These are phyloP conservation scores for Brachionus sp. DNA, from an alignment of 1,140 invertebrate genomes.

Conservation along the genomic window DNA sequence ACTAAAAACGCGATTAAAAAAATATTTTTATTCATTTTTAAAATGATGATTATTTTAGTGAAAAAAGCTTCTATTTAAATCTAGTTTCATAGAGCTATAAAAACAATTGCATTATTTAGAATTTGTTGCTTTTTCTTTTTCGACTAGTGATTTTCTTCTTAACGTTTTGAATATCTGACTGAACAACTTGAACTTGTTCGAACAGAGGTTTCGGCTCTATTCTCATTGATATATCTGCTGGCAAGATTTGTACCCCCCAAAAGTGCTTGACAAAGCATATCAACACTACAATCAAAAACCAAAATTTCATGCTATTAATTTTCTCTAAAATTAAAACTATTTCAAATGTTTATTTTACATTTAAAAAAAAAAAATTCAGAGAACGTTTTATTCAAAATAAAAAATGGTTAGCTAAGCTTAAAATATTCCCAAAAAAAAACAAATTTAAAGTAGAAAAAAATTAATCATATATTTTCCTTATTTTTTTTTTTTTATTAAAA, in stretches of 20 bases:
- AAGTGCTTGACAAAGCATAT: neutral
- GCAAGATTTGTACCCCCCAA: neutral
- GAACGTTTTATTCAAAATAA: no score
- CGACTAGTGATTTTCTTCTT: neutral
- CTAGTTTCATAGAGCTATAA: neutral
- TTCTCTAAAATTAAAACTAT: neutral
- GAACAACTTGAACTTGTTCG: neutral
- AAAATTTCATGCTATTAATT: neutral
- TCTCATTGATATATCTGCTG: neutral
- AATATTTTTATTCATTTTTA: neutral
- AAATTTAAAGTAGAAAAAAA: no score
- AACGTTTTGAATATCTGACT: neutral
- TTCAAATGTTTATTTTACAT: neutral
- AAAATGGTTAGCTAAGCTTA: no score
- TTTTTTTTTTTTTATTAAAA: no score
- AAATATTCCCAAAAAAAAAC: no score
- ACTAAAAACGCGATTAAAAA: neutral
- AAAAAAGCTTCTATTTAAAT: slow-evolving; percentile 12
- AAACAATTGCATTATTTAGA: neutral
- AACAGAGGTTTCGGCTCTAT: neutral
- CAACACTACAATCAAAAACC: neutral
- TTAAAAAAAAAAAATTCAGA: neutral
- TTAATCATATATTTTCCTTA: no score
- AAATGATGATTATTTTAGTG: neutral
- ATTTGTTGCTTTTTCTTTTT: neutral